Evolutionary conservation across 2,113 vertebrate genomes (phyloP).

Genomic region (Aix galericulata): DNA sequence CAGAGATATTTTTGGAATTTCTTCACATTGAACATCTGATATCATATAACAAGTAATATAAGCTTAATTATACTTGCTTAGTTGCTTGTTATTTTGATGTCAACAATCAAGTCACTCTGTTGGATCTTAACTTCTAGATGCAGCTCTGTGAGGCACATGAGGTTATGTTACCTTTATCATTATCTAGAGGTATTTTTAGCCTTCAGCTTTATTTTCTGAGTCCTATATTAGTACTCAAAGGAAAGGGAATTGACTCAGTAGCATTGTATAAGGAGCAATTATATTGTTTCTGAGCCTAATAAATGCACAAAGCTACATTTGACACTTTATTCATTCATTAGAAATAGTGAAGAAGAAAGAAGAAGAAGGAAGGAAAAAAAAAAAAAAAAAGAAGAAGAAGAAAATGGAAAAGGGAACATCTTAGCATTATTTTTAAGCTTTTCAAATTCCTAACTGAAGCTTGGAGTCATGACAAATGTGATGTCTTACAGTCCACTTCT

Average conservation of each 20-base stretch:
- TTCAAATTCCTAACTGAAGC: not conserved
- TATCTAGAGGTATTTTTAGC: not conserved
- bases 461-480: not conserved
- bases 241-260: not conserved
- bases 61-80: not conserved
- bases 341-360: not conserved
- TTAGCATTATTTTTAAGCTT: not conserved
- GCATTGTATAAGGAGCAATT: not conserved
- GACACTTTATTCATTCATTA: not conserved
- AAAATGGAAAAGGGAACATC: not conserved
- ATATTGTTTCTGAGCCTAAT: not conserved
- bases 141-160: not conserved
- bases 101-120: not conserved
- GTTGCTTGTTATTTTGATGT: not conserved
- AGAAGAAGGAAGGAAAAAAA: not conserved
- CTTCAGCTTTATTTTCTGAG: not conserved
- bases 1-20: not conserved
- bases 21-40: not conserved
- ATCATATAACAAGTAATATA: not conserved
- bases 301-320: rapidly evolving
- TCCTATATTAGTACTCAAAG: not conserved
- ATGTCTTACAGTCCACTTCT: not conserved
- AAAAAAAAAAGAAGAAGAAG: not conserved
- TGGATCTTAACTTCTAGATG: not conserved
- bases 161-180: not conserved